Evolutionary conservation across 1,140 invertebrate genomes (phyloP), one percentile per base, ranked within the genome.

Genomic region (Ectropis grisescens): DNA sequence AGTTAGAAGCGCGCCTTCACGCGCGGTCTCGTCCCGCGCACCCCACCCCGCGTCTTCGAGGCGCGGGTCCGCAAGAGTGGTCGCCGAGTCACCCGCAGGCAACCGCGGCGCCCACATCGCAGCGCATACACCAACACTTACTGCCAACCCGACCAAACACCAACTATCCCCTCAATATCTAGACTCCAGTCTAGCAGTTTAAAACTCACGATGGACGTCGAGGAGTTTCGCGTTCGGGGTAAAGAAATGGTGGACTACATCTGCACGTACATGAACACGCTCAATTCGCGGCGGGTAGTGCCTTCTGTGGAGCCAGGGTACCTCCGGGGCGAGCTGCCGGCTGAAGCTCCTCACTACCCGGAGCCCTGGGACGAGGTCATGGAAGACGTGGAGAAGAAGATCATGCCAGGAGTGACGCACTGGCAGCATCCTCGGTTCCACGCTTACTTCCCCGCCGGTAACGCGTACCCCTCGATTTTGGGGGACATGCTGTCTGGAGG

Each of bases 361-460:
- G 98, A 99, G 68, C 61, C 88, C 14, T 99, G 95, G 91, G 92
- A 97, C 10, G 84, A 89, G 6, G 97, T 99, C 23, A 96, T 99
- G 93, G 83, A 82, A 8, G 98, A 99, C 68, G 91, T 99, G 1
- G 96, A 99, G 72, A 86, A 87, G 13, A 96, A 95, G 82, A 98
- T 99, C 44, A 98, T 99, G 95, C 96, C 96, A 0, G 98, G 98
- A 22, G 93, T 97, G 36, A 99, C 97, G 0, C 96, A 99, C 75
- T 99, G 98, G 98, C 96, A 99, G 75, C 98, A 99, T 87, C 98
- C 98, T 0, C 84, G 95, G 30, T 99, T 99, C 81, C 97, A 99
- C 75, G 98, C 98, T 0, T 99, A 99, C 71, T 99, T 99, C 69
- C 98, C 98, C 1, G 90, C 97, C 0, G 98, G 97, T 13, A 98